Percentiles rank a stretch among this genome's conserved stretches.
These are phyloP conservation scores for Acromyrmex echinatior DNA, from an alignment of 1,140 invertebrate genomes.

Conservation along the genomic window DNA sequence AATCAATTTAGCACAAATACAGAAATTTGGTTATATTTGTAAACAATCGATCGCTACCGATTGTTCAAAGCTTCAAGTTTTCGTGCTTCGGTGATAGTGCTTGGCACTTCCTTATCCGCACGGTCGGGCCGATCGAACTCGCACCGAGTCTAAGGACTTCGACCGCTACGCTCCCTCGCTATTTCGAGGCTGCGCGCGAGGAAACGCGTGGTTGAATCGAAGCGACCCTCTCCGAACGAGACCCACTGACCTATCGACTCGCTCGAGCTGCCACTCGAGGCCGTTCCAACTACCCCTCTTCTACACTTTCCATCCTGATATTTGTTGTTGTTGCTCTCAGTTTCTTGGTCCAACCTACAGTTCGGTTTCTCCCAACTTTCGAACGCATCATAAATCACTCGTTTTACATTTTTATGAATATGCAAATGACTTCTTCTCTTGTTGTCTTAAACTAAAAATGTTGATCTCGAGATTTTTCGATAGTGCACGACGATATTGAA, in stretches of 20 bases:
- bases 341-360: not conserved
- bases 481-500: not conserved
- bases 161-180: slow-evolving; percentile 59
- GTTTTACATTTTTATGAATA: not conserved
- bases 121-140: slow-evolving; percentile 48
- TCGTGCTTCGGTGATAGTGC: not conserved
- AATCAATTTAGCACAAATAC: not conserved
- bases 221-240: slow-evolving; percentile 80
- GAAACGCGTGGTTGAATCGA: slow-evolving; percentile 72
- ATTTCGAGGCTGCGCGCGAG: slow-evolving; percentile 68
- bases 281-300: slow-evolving; percentile 46
- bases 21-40: not conserved
- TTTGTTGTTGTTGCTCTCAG: slow-evolving; percentile 42
- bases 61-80: not conserved
- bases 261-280: slow-evolving; percentile 64
- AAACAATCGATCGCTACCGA: not conserved
- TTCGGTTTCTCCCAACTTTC: not conserved
- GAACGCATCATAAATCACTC: not conserved
- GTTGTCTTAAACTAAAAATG: not conserved
- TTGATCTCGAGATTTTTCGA: not conserved
- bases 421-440: not conserved
- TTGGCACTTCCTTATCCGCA: slow-evolving; percentile 22
- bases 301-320: slow-evolving; percentile 28
- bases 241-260: slow-evolving; percentile 87
- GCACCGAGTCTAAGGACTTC: slow-evolving; percentile 52